Evolutionary conservation across 1,140 invertebrate species (phyloP), one percentile per base, ranked within the genome.

Genomic region (Galendromus occidentalis): DNA sequence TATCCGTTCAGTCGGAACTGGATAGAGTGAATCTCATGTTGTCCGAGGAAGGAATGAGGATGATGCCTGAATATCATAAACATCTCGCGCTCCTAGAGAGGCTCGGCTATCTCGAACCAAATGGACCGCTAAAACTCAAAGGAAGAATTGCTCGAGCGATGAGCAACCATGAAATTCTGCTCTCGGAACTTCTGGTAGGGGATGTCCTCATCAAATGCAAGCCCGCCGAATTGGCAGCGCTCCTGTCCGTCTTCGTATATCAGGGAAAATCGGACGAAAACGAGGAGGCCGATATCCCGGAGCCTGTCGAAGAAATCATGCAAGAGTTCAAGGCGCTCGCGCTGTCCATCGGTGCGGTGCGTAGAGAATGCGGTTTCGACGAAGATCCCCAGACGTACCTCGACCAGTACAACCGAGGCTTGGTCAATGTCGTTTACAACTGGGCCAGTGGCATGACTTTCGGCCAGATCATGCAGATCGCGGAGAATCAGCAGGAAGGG

Each of bases 111-210:
- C 74, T 83, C 55, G 84, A 90, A 76, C 74, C 79, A 9, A 79
- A 84, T 67, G 83, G 87, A 18, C 65, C 73, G 81, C 84, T 88
- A 1, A 82, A 84, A 65, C 73, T 93, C 42, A 95, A 96, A 79
- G 93, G 93, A 12, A 80, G 87, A 67, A 91, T 98, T 7, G 95
- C 93, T 2, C 89, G 93, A 73, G 86, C 93, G 75, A 96, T 98
- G 84, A 88, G 90, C 18, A 91, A 85, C 66, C 79, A 83, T 66
- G 94, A 98, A 74, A 77, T 98, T 2, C 80, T 98, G 22, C 86
- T 98, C 51, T 97, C 93, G 0, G 95, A 99, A 77, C 76, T 98
- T 1, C 84, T 99, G n/a, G 84, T 97, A 66, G 82, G 88, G 67
- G 94, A 97, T 77, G 82, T 91, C 64, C 82, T 99, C 59, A 73